Conservation (phyloP, 2,888 invertebrate species). For the Labia minor region DNA sequence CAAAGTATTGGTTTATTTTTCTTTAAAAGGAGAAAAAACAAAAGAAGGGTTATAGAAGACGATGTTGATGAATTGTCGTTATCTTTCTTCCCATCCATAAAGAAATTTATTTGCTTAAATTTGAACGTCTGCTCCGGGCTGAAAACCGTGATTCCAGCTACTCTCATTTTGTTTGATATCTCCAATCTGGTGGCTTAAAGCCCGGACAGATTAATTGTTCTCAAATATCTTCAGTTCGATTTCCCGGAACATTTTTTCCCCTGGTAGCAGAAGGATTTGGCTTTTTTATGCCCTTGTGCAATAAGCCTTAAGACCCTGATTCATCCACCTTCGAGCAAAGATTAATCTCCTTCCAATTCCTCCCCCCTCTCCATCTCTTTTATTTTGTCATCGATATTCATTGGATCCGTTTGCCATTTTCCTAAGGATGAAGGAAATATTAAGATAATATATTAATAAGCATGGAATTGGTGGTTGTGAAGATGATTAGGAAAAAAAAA, state of each 20-base stretch:
- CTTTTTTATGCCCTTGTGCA: not conserved
- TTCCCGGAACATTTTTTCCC: not conserved
- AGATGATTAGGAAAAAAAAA: too few relatives aligned
- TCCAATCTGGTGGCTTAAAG: not conserved
- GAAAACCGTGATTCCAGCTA: not conserved
- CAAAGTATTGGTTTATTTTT: too few relatives aligned
- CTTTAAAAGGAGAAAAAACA: too few relatives aligned
- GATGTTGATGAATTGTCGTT: too few relatives aligned
- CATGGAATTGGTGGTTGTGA: too few relatives aligned
- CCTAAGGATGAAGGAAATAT: too few relatives aligned
- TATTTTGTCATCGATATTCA: too few relatives aligned
- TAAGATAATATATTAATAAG: too few relatives aligned
- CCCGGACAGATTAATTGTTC: not conserved
- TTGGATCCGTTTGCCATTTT: too few relatives aligned
- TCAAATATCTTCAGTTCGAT: not conserved
- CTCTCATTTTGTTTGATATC: not conserved
- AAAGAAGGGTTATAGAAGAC: too few relatives aligned
- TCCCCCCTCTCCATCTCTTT: too few relatives aligned
- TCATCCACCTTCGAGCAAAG: not conserved
- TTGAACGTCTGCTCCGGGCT: not conserved
- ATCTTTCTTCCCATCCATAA: not conserved
- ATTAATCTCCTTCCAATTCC: not conserved
- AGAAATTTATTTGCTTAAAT: constrained; percentile 13
- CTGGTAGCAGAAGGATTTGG: not conserved
- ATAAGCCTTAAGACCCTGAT: not conserved